Evolutionary conservation across 2,113 vertebrate species (phyloP).

Genomic region (Oncorhynchus nerka): DNA sequence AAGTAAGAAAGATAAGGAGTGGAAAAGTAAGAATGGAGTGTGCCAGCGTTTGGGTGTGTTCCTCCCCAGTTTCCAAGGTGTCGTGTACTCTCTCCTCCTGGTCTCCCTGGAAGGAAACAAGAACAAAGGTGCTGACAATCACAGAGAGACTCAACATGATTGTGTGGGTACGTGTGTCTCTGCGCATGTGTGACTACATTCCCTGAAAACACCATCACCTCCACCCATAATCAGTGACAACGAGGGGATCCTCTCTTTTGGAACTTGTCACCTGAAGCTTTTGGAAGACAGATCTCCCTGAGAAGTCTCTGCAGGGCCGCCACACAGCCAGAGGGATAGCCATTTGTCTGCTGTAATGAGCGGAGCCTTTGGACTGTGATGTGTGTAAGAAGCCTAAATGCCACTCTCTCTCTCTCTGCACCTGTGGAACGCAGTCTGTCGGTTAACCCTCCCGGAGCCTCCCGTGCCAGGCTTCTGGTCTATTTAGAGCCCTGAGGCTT

Average conservation of each 20-base stretch:
- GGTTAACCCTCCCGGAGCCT: background rate
- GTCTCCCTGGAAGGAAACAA: slow-evolving; percentile 61
- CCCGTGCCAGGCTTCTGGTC: background rate
- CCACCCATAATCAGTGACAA: background rate
- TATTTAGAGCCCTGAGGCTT: no score
- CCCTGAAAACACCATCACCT: no score
- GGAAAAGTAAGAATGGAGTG: slow-evolving; percentile 59
- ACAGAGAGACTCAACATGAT: background rate
- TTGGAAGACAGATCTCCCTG: background rate
- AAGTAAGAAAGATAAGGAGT: slow-evolving; percentile 1
- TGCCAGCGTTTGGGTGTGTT: slow-evolving; percentile 79
- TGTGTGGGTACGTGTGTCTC: background rate
- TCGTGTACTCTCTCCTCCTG: slow-evolving; percentile 60
- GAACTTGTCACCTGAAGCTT: background rate
- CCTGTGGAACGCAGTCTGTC: background rate
- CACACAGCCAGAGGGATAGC: background rate
- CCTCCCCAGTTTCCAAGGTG: slow-evolving; percentile 59
- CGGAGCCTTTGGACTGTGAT: background rate
- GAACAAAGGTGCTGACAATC: background rate
- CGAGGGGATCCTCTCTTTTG: background rate
- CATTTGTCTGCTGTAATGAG: background rate
- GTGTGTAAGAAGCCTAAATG: background rate
- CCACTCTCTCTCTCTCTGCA: background rate
- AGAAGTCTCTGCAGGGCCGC: background rate
- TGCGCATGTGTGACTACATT: background rate